Evolutionary conservation across 2,113 vertebrate genomes (phyloP).

Genomic region (Megaleporinus macrocephalus): DNA sequence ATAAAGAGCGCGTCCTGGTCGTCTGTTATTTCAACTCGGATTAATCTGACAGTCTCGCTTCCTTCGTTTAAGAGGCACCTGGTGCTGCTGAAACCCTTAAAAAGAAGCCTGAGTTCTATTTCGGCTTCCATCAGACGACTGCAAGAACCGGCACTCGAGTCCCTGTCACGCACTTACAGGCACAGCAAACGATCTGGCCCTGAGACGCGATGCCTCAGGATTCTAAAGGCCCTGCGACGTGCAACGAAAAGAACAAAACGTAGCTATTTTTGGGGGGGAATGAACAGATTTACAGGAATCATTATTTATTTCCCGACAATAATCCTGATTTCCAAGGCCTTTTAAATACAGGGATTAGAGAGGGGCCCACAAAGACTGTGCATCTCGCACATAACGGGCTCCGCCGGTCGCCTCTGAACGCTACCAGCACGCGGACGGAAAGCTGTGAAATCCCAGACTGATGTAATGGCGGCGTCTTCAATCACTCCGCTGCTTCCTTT

Average conservation of each 20-base stretch:
- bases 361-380: slow-evolving; percentile 2
- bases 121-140: slow-evolving; percentile 8
- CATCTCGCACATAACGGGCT: background rate
- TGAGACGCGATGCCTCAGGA: background rate
- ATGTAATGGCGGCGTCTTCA: slow-evolving; percentile 27
- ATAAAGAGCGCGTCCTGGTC: background rate
- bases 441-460: slow-evolving; percentile 19
- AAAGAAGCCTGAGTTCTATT: slow-evolving; percentile 15
- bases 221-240: background rate
- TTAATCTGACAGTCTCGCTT: background rate
- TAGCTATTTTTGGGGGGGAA: background rate
- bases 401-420: background rate
- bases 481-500: slow-evolving; percentile 10
- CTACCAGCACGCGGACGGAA: background rate
- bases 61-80: slow-evolving; percentile 15
- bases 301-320: background rate
- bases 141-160: background rate
- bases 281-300: background rate
- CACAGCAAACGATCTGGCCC: background rate
- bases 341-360: slow-evolving; percentile 9
- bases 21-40: background rate
- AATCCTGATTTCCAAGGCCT: slow-evolving; percentile 6
- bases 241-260: slow-evolving; percentile 2
- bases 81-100: background rate
- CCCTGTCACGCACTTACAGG: background rate